phyloP scores from a whole-genome alignment of 2,888 invertebrate genomes.

The Ectemnius continuus region DNA sequence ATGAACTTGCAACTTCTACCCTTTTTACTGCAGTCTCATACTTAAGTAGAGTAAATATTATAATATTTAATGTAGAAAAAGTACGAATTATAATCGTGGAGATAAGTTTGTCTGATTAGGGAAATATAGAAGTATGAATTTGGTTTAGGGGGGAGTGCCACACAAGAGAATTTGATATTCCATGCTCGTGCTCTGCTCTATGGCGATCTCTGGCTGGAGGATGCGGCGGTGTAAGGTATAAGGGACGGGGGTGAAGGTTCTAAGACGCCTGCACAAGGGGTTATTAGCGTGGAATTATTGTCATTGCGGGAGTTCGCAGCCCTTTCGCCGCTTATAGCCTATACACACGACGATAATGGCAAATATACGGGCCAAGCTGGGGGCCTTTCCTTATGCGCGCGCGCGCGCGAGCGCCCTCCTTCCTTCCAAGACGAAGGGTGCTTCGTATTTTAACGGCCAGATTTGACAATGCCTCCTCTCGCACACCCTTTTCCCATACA shows the following conservation, averaged over 20 bases:
- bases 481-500: slow-evolving; percentile 52
- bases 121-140: no score
- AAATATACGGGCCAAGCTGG: slow-evolving; percentile 39
- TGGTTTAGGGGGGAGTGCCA: no score
- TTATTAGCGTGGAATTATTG: slow-evolving; percentile 71
- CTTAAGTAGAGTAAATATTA: no score
- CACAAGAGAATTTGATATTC: no score
- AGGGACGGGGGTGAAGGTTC: slow-evolving; percentile 21
- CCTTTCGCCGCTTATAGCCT: slow-evolving; percentile 64
- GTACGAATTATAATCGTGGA: no score
- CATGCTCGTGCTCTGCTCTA: not conserved
- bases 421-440: slow-evolving; percentile 62
- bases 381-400: slow-evolving; percentile 22
- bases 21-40: no score
- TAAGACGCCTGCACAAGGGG: slow-evolving; percentile 48
- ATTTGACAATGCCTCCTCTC: slow-evolving; percentile 68
- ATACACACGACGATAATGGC: slow-evolving; percentile 63
- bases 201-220: slow-evolving; percentile 7
- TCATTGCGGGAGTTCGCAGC: slow-evolving; percentile 61
- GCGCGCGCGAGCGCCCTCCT: slow-evolving; percentile 38
- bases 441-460: slow-evolving; percentile 74
- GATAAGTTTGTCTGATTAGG: no score
- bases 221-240: slow-evolving; percentile 25
- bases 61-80: no score
- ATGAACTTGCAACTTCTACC: no score